Evolutionary conservation across 2,797 vertebrate genomes (phyloP).

Genomic region (Denticeps clupeoides): DNA sequence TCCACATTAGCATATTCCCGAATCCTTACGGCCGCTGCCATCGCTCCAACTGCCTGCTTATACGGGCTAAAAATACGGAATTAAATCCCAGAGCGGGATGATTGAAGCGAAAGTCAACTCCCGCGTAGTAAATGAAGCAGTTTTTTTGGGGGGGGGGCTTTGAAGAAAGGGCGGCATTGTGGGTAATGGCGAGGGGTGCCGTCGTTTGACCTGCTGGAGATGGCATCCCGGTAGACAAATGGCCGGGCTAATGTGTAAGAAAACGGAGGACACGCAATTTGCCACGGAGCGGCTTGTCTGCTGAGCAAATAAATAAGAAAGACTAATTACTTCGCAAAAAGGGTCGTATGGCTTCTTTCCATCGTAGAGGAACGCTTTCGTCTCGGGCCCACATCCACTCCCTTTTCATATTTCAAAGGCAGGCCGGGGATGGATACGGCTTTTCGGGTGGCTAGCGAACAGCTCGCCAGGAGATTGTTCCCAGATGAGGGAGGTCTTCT

Average conservation of each 20-base stretch:
- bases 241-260: constrained; percentile 26
- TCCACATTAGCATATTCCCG: too few relatives aligned
- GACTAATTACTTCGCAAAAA: constrained; percentile 33
- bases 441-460: constrained; percentile 23
- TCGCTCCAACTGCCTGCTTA: too few relatives aligned
- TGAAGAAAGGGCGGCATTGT: constrained; percentile 14
- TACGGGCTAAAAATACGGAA: too few relatives aligned
- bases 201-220: constrained; percentile 10
- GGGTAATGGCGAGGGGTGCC: constrained; percentile 5
- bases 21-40: too few relatives aligned
- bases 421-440: constrained; percentile 19
- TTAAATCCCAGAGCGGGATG: too few relatives aligned
- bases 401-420: constrained; percentile 27
- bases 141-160: too few relatives aligned
- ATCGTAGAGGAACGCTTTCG: constrained; percentile 11
- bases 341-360: constrained; percentile 13
- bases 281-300: constrained; percentile 32
- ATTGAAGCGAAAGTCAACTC: too few relatives aligned
- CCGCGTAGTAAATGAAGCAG: too few relatives aligned
- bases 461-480: constrained; percentile 51
- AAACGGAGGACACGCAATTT: constrained; percentile 35
- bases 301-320: constrained; percentile 44
- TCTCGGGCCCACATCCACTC: not conserved
- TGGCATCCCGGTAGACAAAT: constrained; percentile 15
- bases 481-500: constrained; percentile 42